Conservation (phyloP, 2,113 vertebrate genomes). For the Sminthopsis crassicaudata region DNA sequence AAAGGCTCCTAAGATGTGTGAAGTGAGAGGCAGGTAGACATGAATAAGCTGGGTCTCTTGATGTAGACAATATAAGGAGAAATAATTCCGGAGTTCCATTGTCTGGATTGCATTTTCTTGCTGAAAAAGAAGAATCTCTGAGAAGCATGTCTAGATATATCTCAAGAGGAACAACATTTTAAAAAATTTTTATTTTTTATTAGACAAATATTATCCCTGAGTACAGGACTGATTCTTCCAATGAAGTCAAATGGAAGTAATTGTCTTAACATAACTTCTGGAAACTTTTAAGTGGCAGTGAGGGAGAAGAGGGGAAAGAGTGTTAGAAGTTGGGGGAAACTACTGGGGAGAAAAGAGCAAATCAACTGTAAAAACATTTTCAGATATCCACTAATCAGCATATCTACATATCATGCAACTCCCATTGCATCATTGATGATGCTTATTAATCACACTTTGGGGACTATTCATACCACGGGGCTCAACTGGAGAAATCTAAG, state of each 20-base stretch:
- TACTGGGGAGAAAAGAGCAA: not conserved
- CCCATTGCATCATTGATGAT: not conserved
- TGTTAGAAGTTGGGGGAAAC: not conserved
- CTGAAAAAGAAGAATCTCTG: conserved; percentile 76
- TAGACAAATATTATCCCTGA: not conserved
- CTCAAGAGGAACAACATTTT: not conserved
- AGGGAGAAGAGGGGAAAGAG: too few species aligned
- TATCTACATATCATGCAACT: not conserved
- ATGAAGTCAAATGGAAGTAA: not conserved
- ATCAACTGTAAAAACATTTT: not conserved
- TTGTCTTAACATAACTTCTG: too few species aligned
- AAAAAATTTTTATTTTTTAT: not conserved
- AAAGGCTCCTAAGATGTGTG: conserved; percentile 94
- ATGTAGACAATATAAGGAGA: conserved; percentile 96
- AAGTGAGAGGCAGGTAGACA: conserved; percentile 94
- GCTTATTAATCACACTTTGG: not conserved
- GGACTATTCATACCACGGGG: not conserved
- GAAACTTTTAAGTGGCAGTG: not conserved
- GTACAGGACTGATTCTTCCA: not conserved
- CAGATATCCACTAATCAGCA: not conserved
- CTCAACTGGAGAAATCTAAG: not conserved
- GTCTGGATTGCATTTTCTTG: conserved; percentile 97
- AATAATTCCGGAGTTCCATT: conserved; percentile 97
- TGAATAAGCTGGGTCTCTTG: conserved; percentile 98
- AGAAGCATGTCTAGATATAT: conserved; percentile 6